A percentile compares a stretch with the other conserved stretches of the same genome.
Conservation (phyloP, 2,888 invertebrate species). For the Dione juno region DNA sequence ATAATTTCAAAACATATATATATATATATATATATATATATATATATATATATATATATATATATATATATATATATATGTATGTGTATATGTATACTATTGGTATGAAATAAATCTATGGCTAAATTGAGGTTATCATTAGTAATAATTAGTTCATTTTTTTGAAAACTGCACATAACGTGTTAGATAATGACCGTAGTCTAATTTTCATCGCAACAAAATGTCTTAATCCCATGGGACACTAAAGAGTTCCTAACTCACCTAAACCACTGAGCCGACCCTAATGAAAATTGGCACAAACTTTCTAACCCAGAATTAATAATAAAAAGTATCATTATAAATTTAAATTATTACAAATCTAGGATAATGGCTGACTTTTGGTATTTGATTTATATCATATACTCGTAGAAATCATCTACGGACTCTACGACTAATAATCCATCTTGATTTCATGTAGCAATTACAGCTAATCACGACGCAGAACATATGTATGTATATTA, state of each 20-base stretch:
- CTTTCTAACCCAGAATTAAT: slow-evolving; percentile 18
- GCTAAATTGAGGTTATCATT: too few relatives aligned
- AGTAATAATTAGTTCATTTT: neutral
- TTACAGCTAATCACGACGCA: neutral
- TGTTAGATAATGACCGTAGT: neutral
- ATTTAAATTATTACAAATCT: neutral
- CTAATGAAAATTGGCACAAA: slow-evolving; percentile 21
- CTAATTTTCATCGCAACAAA: slow-evolving; percentile 8
- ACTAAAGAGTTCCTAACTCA: slow-evolving; percentile 16
- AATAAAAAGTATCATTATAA: slow-evolving; percentile 11
- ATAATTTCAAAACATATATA: too few relatives aligned
- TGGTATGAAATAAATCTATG: too few relatives aligned
- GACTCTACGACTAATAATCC: neutral
- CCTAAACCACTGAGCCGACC: slow-evolving; percentile 14
- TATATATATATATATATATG: too few relatives aligned
- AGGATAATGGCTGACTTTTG: neutral
- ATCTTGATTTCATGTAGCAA: slow-evolving; percentile 4
- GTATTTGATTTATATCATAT: neutral
- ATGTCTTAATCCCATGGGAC: slow-evolving; percentile 3
- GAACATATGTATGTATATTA: neutral
- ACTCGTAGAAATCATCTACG: neutral
- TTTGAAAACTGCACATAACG: neutral
- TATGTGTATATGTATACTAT: too few relatives aligned
- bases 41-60: too few relatives aligned
- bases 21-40: too few relatives aligned